A percentile compares a stretch with the other conserved stretches of the same genome.
phyloP scores from a whole-genome alignment of 2,113 vertebrate genomes.

The Carettochelys insculpta region DNA sequence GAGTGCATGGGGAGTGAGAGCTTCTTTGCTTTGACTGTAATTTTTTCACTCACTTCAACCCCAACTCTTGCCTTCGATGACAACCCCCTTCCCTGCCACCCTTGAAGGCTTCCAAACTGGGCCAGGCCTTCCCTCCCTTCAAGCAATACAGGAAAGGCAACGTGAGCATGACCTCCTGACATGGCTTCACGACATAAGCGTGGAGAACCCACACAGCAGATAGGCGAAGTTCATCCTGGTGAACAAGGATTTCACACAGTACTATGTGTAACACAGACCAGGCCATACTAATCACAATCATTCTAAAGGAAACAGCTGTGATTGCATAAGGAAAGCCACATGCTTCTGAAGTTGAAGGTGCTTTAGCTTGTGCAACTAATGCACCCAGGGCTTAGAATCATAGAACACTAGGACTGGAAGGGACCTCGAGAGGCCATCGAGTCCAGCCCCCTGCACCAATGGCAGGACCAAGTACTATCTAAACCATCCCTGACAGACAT shows the following conservation, averaged over 20 bases:
- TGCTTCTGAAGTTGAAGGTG: neutral
- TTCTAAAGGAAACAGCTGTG: neutral
- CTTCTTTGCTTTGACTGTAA: fast-evolving
- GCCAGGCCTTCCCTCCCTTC: no score
- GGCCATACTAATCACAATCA: neutral
- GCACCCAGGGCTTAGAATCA: neutral
- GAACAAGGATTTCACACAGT: neutral
- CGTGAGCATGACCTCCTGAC: neutral
- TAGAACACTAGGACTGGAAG: no score
- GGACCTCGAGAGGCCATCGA: no score
- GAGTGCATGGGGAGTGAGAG: neutral
- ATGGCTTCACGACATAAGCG: no score
- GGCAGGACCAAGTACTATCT: no score
- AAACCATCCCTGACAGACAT: no score
- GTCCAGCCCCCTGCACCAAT: no score
- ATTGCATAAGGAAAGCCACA: neutral
- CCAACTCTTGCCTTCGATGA: no score
- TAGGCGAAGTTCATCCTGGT: neutral
- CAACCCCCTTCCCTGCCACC: no score
- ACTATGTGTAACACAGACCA: neutral
- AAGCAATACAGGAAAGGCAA: neutral
- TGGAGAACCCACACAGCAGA: neutral
- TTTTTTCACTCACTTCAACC: neutral
- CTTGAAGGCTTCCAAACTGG: neutral
- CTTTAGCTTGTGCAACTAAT: neutral